Percentiles rank a stretch among this genome's conserved stretches.
Conservation (phyloP, 2,888 invertebrate genomes). For the Campoletis raptor region DNA sequence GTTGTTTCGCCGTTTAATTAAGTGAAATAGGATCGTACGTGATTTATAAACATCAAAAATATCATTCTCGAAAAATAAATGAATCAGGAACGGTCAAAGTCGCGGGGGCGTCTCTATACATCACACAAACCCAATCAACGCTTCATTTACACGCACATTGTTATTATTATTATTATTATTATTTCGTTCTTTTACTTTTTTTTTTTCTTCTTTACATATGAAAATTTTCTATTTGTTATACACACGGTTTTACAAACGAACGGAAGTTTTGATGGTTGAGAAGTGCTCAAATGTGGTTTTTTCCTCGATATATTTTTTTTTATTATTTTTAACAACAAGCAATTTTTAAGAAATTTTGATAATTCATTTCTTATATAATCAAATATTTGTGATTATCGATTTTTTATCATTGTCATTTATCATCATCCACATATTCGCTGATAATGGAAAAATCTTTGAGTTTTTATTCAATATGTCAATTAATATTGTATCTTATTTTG, state of each 20-base stretch:
- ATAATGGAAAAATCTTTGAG: neutral
- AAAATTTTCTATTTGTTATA: conserved; percentile 41
- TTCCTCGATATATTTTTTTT: neutral
- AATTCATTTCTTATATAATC: neutral
- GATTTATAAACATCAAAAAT: conserved; percentile 50
- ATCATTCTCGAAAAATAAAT: conserved; percentile 58
- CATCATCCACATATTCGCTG: neutral
- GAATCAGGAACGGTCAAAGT: conserved; percentile 48
- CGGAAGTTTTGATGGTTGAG: conserved; percentile 35
- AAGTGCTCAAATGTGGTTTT: conserved; percentile 20
- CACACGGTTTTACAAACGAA: conserved; percentile 33
- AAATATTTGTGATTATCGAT: conserved; percentile 17
- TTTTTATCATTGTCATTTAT: neutral
- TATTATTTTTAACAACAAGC: neutral
- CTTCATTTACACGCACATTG: conserved; percentile 50
- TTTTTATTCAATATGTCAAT: neutral
- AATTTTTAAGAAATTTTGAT: neutral
- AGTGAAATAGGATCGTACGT: conserved; percentile 44
- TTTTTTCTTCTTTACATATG: conserved; percentile 12
- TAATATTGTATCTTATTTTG: neutral
- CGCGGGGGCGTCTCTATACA: conserved; percentile 60
- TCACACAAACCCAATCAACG: conserved; percentile 58
- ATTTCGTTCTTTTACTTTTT: conserved; percentile 8
- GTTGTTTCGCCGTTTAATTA: conserved; percentile 9
- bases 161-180: conserved; percentile 24